These are phyloP conservation scores for Clistopyga incitator DNA, from an alignment of 2,888 invertebrate genomes.

Conservation along the genomic window DNA sequence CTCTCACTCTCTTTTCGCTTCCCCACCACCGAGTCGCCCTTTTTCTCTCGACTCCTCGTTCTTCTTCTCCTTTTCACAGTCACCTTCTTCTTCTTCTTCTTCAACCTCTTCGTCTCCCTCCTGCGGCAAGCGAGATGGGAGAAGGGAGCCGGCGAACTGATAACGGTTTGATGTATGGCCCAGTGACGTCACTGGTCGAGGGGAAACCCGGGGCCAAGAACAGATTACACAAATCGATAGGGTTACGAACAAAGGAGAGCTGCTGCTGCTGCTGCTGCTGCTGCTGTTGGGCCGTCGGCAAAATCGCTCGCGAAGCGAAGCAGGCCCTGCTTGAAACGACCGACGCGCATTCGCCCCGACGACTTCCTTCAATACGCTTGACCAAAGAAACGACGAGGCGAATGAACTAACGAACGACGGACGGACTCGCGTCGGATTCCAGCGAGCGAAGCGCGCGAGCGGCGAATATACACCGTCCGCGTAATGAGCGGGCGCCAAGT, in stretches of 20 bases:
- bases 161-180: constrained; percentile 83
- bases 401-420: constrained; percentile 49
- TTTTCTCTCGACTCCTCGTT: constrained; percentile 38
- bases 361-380: constrained; percentile 51
- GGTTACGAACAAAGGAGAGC: constrained; percentile 79
- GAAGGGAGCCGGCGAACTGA: constrained; percentile 76
- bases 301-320: constrained; percentile 55
- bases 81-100: constrained; percentile 48
- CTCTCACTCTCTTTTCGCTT: constrained; percentile 56
- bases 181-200: constrained; percentile 77
- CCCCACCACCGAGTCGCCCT: constrained; percentile 10
- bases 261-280: constrained; percentile 64
- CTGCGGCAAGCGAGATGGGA: constrained; percentile 51
- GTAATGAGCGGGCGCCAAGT: constrained; percentile 59
- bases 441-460: constrained; percentile 16
- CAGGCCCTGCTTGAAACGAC: constrained; percentile 25
- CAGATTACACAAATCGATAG: constrained; percentile 83
- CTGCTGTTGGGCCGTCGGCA: constrained; percentile 64
- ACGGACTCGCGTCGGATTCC: constrained; percentile 18
- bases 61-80: constrained; percentile 45
- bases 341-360: constrained; percentile 50
- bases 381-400: constrained; percentile 49
- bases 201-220: constrained; percentile 77
- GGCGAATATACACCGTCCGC: constrained; percentile 26
- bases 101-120: constrained; percentile 56